Conservation (phyloP, 2,888 invertebrate species). For the Hirtodrosophila trivittata region DNA sequence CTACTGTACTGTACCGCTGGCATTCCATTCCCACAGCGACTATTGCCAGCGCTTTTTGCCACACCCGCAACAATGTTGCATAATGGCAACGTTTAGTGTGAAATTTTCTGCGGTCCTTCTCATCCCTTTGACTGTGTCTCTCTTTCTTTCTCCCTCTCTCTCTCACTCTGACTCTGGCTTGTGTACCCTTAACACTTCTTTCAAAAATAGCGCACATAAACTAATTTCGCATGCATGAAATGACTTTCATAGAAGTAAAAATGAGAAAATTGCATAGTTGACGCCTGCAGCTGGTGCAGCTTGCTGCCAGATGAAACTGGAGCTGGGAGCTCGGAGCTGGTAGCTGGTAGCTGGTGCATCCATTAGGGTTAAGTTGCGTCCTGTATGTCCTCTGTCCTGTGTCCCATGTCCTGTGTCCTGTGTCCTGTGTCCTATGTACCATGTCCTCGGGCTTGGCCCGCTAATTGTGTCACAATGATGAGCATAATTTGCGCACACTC, state of each 20-base stretch:
- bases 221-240: constrained; percentile 78
- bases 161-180: background rate
- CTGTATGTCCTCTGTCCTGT: constrained; percentile 25
- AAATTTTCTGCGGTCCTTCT: constrained; percentile 58
- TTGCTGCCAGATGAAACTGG: background rate
- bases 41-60: constrained; percentile 4
- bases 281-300: constrained; percentile 26
- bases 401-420: constrained; percentile 11
- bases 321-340: too few species aligned
- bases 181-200: constrained; percentile 30
- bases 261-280: constrained; percentile 65
- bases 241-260: constrained; percentile 65
- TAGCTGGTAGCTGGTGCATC: constrained; percentile 45
- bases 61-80: constrained; percentile 65
- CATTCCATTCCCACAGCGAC: background rate
- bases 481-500: constrained; percentile 70
- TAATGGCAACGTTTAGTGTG: constrained; percentile 74
- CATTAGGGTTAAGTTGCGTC: constrained; percentile 67
- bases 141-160: background rate
- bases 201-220: constrained; percentile 76
- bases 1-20: too few species aligned
- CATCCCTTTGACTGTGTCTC: constrained; percentile 28
- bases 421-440: constrained; percentile 11
- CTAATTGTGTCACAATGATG: constrained; percentile 78
- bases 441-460: constrained; percentile 28